phyloP scores from a whole-genome alignment of 2,113 vertebrate species.

The Diadophis punctatus region DNA sequence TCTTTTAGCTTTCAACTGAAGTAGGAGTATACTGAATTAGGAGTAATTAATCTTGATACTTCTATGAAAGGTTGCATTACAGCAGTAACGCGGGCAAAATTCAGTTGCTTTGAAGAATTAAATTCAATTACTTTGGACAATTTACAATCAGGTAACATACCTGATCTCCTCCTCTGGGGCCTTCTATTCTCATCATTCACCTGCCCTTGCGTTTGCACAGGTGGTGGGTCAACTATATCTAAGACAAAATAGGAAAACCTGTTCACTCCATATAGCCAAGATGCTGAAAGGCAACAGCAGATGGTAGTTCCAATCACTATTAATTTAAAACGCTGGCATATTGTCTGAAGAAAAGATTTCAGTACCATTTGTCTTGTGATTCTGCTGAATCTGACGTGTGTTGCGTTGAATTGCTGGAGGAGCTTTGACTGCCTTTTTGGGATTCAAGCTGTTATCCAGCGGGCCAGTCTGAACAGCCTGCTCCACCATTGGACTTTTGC shows the following conservation, averaged over 20 bases:
- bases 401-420: constrained; percentile 57
- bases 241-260: constrained; percentile 38
- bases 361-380: constrained; percentile 61
- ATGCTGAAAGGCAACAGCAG: constrained; percentile 13
- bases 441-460: constrained; percentile 66
- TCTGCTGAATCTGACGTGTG: constrained; percentile 53
- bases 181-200: constrained; percentile 84
- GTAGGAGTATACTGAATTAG: neutral
- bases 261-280: constrained; percentile 3
- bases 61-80: neutral
- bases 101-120: neutral
- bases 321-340: neutral
- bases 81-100: neutral
- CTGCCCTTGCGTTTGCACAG: constrained; percentile 68
- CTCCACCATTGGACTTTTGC: constrained; percentile 91
- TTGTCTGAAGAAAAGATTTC: neutral
- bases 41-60: neutral
- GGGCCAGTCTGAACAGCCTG: constrained; percentile 91
- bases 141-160: constrained; percentile 64
- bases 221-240: constrained; percentile 64
- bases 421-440: constrained; percentile 71
- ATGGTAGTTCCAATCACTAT: neutral
- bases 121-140: neutral
- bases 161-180: constrained; percentile 81
- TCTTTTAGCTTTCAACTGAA: neutral